A percentile compares a stretch with the other conserved stretches of the same genome.
Evolutionary conservation across 2,113 vertebrate genomes (phyloP).

Genomic region (Dermatemys mawii): DNA sequence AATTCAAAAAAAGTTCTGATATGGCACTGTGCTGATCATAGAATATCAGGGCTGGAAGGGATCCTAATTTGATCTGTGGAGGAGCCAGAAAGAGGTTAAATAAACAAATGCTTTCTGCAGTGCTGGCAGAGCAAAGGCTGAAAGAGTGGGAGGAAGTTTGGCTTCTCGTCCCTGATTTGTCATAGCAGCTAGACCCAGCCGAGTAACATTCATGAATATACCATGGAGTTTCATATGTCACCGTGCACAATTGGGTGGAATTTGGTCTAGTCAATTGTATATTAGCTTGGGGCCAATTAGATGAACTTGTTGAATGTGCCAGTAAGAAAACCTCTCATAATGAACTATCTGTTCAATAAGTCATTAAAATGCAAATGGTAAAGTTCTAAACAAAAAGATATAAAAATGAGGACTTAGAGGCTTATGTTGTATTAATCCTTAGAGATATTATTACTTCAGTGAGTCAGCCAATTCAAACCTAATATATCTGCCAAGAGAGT

Average conservation of each 20-base stretch:
- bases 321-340: conserved; percentile 10
- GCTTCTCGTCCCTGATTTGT: conserved; percentile 33
- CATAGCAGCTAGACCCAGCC: conserved; percentile 4
- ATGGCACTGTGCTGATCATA: background rate
- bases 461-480: background rate
- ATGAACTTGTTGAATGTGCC: conserved; percentile 8
- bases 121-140: background rate
- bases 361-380: background rate
- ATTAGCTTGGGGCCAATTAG: conserved; percentile 12
- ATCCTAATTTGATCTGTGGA: background rate
- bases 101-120: background rate
- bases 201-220: conserved; percentile 13
- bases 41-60: too few species aligned
- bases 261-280: conserved; percentile 40
- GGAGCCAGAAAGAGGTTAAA: background rate
- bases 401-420: background rate
- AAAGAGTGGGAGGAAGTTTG: conserved; percentile 32
- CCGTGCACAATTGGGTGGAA: conserved; percentile 23
- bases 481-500: background rate
- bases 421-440: background rate
- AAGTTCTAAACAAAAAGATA: rapidly evolving
- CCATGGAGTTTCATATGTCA: conserved; percentile 36
- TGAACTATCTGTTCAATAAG: background rate
- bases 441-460: background rate
- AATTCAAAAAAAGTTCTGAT: background rate